These are phyloP conservation scores for Sycobia sp. DNA, from an alignment of 1,140 invertebrate species.

Conservation along the genomic window DNA sequence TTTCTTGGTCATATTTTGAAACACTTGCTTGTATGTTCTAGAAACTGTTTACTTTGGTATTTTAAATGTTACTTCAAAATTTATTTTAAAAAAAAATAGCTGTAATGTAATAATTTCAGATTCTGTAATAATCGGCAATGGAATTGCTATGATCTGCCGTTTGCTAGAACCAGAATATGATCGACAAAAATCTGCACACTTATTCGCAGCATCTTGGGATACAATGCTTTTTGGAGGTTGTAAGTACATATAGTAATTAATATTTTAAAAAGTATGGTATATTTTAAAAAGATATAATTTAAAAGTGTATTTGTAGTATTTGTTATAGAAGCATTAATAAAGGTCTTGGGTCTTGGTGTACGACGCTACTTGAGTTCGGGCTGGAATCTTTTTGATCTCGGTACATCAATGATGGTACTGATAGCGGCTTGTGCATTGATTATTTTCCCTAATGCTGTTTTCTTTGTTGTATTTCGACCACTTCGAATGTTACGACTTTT, in stretches of 20 bases:
- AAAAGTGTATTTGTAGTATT: constrained; percentile 67
- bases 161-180: constrained; percentile 58
- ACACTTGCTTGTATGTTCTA: constrained; percentile 72
- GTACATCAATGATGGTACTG: constrained; percentile 72
- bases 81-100: not conserved
- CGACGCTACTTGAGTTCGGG: constrained; percentile 77
- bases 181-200: constrained; percentile 65
- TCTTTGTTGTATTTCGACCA: constrained; percentile 76
- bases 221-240: constrained; percentile 72
- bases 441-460: constrained; percentile 71
- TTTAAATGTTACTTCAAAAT: too few species aligned
- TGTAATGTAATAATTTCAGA: constrained; percentile 60
- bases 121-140: constrained; percentile 71
- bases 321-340: constrained; percentile 73
- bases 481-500: constrained; percentile 72
- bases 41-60: not conserved
- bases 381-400: constrained; percentile 87
- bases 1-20: constrained; percentile 76
- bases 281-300: too few species aligned
- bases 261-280: too few species aligned
- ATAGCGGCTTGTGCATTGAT: constrained; percentile 70
- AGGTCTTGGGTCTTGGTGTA: constrained; percentile 76
- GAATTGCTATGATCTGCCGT: constrained; percentile 71
- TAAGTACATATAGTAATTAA: constrained; percentile 57
- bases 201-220: constrained; percentile 76